Percentiles rank a stretch among this genome's conserved stretches.
Conservation (phyloP, 2,113 vertebrate genomes). For the Oxygymnocypris stewartii region DNA sequence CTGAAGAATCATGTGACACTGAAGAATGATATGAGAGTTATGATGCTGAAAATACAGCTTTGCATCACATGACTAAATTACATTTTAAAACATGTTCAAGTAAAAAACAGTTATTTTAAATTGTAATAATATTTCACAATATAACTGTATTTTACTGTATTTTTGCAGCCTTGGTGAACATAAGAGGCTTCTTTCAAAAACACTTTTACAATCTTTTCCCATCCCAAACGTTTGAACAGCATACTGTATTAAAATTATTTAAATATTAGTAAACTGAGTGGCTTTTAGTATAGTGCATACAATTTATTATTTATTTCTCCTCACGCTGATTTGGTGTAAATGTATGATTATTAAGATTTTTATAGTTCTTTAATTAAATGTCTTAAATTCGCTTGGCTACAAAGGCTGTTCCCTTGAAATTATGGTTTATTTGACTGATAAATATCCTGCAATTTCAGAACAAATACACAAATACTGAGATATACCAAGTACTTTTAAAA, state of each 20-base stretch:
- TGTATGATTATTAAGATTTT: neutral
- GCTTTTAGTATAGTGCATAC: neutral
- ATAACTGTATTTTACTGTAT: too few species aligned
- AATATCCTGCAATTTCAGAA: neutral
- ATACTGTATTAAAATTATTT: neutral
- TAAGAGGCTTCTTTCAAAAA: neutral
- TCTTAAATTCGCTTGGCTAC: too few species aligned
- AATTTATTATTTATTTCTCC: too few species aligned
- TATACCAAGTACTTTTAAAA: neutral
- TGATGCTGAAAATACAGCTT: neutral
- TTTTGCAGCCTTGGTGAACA: too few species aligned
- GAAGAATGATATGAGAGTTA: neutral
- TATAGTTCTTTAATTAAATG: too few species aligned
- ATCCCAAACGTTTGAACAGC: neutral
- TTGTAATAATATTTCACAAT: neutral
- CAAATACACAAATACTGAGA: neutral
- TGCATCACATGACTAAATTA: neutral
- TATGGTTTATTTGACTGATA: neutral
- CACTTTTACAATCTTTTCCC: rapidly evolving
- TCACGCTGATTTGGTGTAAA: neutral
- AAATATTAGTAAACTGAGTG: neutral
- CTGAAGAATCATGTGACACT: neutral
- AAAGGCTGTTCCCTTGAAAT: too few species aligned
- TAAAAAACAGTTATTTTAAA: neutral
- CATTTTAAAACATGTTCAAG: neutral